Conservation (phyloP, 2,797 vertebrate genomes). For the Amblyraja radiata region DNA sequence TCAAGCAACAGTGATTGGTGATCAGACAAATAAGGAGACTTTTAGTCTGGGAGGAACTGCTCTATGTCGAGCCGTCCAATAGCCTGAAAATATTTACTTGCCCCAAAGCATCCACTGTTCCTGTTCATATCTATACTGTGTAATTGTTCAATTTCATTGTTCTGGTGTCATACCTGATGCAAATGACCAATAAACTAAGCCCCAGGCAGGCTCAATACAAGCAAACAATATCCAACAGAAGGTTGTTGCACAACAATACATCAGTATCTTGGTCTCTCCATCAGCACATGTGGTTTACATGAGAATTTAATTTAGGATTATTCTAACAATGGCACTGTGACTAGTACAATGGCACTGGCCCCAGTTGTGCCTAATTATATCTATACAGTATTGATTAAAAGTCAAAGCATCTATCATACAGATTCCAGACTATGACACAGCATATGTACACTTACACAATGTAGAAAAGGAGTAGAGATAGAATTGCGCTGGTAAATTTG, state of each 20-base stretch:
- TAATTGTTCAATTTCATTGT: no score
- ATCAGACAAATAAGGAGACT: background rate
- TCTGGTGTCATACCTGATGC: no score
- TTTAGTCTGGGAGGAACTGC: background rate
- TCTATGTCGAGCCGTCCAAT: background rate
- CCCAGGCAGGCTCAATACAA: background rate
- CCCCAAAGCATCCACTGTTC: background rate
- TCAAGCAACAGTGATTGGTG: background rate
- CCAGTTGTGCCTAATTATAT: background rate
- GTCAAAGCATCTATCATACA: background rate
- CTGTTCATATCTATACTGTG: no score
- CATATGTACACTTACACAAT: conserved; percentile 65
- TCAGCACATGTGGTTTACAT: background rate
- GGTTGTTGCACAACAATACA: background rate
- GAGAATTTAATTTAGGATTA: background rate
- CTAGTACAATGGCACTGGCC: background rate
- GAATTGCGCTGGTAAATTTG: conserved; percentile 59
- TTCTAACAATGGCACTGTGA: background rate
- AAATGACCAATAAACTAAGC: background rate
- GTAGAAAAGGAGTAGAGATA: conserved; percentile 63
- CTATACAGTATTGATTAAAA: background rate
- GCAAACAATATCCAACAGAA: background rate
- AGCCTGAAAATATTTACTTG: background rate
- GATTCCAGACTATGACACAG: background rate
- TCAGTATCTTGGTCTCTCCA: background rate